Base-by-base conservation (phyloP, 1,140 invertebrate genomes). In the Sycobia sp. region DNA sequence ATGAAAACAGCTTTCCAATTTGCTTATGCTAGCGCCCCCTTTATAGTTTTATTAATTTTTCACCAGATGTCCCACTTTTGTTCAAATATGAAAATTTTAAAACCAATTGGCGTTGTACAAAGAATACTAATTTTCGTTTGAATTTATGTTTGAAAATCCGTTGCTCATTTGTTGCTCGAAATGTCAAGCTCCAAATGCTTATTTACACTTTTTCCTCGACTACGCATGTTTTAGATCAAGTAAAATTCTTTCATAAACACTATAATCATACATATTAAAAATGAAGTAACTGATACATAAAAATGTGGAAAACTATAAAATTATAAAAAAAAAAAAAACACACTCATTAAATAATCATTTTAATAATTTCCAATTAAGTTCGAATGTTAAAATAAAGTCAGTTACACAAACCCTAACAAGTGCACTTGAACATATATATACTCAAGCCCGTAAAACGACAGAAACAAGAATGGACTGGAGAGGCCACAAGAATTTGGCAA, bases 221-320 rank as follows among this genome's bases (percentile, higher is more conserved):
- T 62, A 54, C 38, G 50, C 54, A 36, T 38, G 38, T 61, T 61
- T 11, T 49, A 54, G 22, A 54, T 62, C 29, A 47, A 49, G 60
- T 62, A 23, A 55, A 20, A 62, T 62, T 62, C 55, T 32, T 62
- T 34, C 47, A 62, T 47, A 49, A 47, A 62, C n/a, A 56, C 1
- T 34, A 46, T 25, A 32, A 36, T 44, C 23, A 51, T 51, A 41
- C 16, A 34, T 51, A 27, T 38, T 43, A 20, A 46, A 39, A 55
- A 56, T 22, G 16, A 32, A 50, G 39, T 46, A 53, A 62, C n/a
- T n/a, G n/a, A n/a, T n/a, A n/a, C n/a, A 54, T 54, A 53, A 49
- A 62, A n/a, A n/a, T n/a, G n/a, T n/a, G 29, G 29, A 32, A 32
- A 11, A 32, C 4, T 41, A 3, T 4, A 55, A 55, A 62, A 62